Evolutionary conservation across 2,888 invertebrate genomes (phyloP).

Genomic region (Mylabris sibirica): DNA sequence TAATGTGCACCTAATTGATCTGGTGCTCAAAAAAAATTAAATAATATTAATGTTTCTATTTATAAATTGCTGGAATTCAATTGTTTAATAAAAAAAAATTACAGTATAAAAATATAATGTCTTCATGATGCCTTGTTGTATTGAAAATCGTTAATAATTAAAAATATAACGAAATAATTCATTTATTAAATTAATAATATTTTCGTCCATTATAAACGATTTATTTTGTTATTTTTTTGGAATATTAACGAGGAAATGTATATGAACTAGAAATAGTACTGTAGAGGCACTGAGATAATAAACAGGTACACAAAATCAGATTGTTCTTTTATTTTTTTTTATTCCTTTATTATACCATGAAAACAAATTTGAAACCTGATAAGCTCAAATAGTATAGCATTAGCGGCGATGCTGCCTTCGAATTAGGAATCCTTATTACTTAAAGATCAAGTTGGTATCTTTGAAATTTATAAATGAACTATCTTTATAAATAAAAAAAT

Average conservation of each 20-base stretch:
- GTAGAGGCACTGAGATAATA: slow-evolving; percentile 44
- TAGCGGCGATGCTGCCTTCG: background rate
- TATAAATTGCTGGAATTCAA: slow-evolving; percentile 16
- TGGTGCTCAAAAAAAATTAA: slow-evolving; percentile 23
- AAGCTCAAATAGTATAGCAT: background rate
- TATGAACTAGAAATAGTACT: slow-evolving; percentile 41
- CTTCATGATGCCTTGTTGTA: slow-evolving; percentile 41
- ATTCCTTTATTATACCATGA: background rate
- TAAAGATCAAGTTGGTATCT: too few relatives aligned
- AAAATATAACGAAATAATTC: slow-evolving; percentile 24
- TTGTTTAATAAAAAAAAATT: slow-evolving; percentile 27
- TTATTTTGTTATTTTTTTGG: slow-evolving; percentile 37
- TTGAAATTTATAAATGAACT: too few relatives aligned
- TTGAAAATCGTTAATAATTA: slow-evolving; percentile 30
- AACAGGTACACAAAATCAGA: slow-evolving; percentile 38
- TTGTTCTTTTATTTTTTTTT: slow-evolving; percentile 13
- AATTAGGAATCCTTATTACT: too few relatives aligned
- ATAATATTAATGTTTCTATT: background rate
- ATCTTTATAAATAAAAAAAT: too few relatives aligned
- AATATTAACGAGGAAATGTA: slow-evolving; percentile 36
- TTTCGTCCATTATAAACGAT: slow-evolving; percentile 24
- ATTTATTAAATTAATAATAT: slow-evolving; percentile 28
- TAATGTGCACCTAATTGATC: slow-evolving; percentile 21
- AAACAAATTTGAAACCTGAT: background rate
- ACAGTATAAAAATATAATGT: slow-evolving; percentile 32